Percentiles rank a stretch among this genome's conserved stretches.
Evolutionary conservation across 2,888 invertebrate genomes (phyloP).

Genomic region (Anticlea derivata): DNA sequence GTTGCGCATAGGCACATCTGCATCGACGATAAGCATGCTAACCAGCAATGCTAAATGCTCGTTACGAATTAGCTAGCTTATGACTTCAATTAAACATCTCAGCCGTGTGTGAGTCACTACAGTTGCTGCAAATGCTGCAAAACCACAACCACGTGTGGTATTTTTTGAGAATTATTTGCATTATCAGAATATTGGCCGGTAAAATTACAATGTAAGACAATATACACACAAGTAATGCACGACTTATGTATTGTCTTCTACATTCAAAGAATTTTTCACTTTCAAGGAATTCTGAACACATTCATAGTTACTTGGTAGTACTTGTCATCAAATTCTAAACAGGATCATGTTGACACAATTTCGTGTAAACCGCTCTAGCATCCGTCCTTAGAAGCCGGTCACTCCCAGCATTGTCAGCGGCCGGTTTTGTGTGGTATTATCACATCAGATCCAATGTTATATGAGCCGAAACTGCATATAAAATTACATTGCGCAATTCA

Average conservation of each 20-base stretch:
- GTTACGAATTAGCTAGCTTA: constrained; percentile 62
- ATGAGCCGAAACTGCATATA: constrained; percentile 28
- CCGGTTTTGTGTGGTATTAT: constrained; percentile 39
- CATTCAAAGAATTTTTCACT: constrained; percentile 2
- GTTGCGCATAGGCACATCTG: constrained; percentile 15
- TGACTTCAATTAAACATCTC: constrained; percentile 58
- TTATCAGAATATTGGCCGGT: not conserved
- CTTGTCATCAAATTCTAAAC: constrained; percentile 19
- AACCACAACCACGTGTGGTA: constrained; percentile 16
- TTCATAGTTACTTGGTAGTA: too few species aligned
- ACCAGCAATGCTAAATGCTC: constrained; percentile 62
- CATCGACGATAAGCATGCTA: constrained; percentile 50
- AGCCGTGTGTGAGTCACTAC: constrained; percentile 43
- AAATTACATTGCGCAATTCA: constrained; percentile 21
- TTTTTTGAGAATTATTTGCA: constrained; percentile 6
- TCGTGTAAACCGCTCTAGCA: constrained; percentile 27
- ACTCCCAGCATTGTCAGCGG: constrained; percentile 47
- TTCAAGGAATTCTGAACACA: constrained; percentile 17
- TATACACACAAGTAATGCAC: too few species aligned
- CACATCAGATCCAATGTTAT: constrained; percentile 40
- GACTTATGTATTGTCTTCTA: constrained; percentile 5
- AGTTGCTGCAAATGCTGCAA: constrained; percentile 28
- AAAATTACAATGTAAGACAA: constrained; percentile 11
- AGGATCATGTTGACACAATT: constrained; percentile 24
- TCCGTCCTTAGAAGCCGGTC: constrained; percentile 42